Evolutionary conservation across 2,797 vertebrate species (phyloP), one percentile per base, ranked within the genome.

Genomic region (Fistularia commersonii): DNA sequence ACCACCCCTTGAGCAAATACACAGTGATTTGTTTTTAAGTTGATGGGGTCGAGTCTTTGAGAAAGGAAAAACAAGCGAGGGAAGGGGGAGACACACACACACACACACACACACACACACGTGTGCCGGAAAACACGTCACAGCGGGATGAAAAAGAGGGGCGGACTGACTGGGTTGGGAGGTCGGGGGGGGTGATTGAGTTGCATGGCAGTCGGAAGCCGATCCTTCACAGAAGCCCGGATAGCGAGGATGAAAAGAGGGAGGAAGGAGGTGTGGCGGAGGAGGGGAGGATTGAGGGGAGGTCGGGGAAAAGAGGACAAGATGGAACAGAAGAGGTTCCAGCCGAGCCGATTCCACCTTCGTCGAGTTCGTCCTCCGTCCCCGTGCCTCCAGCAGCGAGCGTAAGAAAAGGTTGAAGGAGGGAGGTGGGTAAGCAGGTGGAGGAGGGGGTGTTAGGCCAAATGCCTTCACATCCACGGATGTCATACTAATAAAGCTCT

Each of bases 141-240:
- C 33, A 10, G 57, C 59, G 61, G 79, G 76, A 85, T 81, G 72
- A 82, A 81, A 80, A 71, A 50, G 45, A n/a, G n/a, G n/a, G n/a
- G n/a, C n/a, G n/a, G n/a, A n/a, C n/a, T n/a, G n/a, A n/a, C n/a
- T n/a, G n/a, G 64, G 54, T 67, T 60, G 64, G 69, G 39, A 49
- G 68, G 74, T 79, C 51, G 51, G 46, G 69, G 65, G 54, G 76
- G 76, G 72, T 77, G 87, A 88, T 88, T 87, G 88, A 89, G 89
- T 90, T 89, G 80, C 83, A 86, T 79, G 83, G 76, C 51, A 67
- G 72, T 80, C 76, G 74, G 74, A 82, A 83, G 79, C 9, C 47
- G 34, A 63, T 74, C 85, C 69, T 66, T 87, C 84, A 87, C 64
- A 57, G 80, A 83, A 69, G 76, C 60, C 66, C 57, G 68, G 74